Evolutionary conservation across 2,888 invertebrate genomes (phyloP).

Genomic region (Lycaena phlaeas): DNA sequence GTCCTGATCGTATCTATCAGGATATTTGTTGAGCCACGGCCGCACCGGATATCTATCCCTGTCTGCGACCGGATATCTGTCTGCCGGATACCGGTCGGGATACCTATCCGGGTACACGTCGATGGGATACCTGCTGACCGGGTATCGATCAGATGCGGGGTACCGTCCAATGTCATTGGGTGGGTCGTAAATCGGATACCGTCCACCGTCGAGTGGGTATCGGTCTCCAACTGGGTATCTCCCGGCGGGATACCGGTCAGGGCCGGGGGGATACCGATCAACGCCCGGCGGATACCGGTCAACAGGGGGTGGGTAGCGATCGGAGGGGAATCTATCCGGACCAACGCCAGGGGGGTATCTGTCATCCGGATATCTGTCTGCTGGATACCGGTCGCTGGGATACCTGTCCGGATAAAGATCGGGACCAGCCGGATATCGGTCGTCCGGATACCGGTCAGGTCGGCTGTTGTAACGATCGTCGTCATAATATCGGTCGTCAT

Average conservation of each 20-base stretch:
- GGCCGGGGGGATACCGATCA: constrained; percentile 63
- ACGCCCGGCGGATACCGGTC: constrained; percentile 59
- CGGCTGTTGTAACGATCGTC: constrained; percentile 61
- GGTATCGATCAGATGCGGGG: constrained; percentile 49
- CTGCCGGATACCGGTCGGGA: constrained; percentile 59
- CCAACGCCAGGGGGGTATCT: constrained; percentile 60
- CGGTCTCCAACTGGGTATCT: constrained; percentile 50
- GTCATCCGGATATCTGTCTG: constrained; percentile 54
- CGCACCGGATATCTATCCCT: constrained; percentile 47
- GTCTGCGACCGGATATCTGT: constrained; percentile 58
- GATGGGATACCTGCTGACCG: constrained; percentile 50
- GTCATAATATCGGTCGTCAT: constrained; percentile 66
- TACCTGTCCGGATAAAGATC: constrained; percentile 57
- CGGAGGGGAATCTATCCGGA: constrained; percentile 48
- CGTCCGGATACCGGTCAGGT: constrained; percentile 66
- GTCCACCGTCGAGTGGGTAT: constrained; percentile 53
- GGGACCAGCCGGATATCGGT: constrained; percentile 48
- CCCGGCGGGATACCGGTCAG: constrained; percentile 64
- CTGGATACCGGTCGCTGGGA: constrained; percentile 39
- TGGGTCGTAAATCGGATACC: constrained; percentile 38
- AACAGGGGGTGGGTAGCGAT: constrained; percentile 58
- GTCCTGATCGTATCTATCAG: constrained; percentile 67
- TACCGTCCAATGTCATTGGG: constrained; percentile 47
- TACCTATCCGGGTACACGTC: constrained; percentile 49
- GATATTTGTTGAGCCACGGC: constrained; percentile 47